Evolutionary conservation across 2,797 vertebrate species (phyloP).

Genomic region (Staurois parvus): DNA sequence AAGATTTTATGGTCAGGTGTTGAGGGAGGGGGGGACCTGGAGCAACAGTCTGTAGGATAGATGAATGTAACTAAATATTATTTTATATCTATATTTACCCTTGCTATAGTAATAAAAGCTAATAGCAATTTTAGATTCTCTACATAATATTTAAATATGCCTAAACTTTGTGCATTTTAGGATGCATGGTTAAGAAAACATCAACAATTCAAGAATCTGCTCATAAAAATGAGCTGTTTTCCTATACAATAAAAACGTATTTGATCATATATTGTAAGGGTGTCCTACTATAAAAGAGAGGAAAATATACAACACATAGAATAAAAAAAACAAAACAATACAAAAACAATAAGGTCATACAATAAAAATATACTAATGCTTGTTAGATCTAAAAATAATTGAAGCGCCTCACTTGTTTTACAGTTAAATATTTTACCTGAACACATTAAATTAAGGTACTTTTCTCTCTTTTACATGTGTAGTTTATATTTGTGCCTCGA

Average conservation of each 20-base stretch:
- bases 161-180: neutral
- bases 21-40: no score
- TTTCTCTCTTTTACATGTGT: constrained; percentile 40
- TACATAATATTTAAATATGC: neutral
- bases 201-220: neutral
- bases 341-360: constrained; percentile 20
- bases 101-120: no score
- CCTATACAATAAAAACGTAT: neutral
- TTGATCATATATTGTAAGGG: constrained; percentile 19
- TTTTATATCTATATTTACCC: no score
- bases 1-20: no score
- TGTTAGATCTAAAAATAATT: constrained; percentile 42
- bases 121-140: no score
- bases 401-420: constrained; percentile 41
- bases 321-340: constrained; percentile 7
- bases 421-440: constrained; percentile 44
- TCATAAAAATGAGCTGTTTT: neutral
- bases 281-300: neutral
- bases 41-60: no score
- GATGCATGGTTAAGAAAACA: neutral
- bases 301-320: neutral
- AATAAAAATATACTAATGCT: constrained; percentile 41
- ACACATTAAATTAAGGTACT: constrained; percentile 38
- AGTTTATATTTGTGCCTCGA: constrained; percentile 45
- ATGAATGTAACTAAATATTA: no score